Evolutionary conservation across 2,113 vertebrate genomes (phyloP).

Genomic region (Sander vitreus): DNA sequence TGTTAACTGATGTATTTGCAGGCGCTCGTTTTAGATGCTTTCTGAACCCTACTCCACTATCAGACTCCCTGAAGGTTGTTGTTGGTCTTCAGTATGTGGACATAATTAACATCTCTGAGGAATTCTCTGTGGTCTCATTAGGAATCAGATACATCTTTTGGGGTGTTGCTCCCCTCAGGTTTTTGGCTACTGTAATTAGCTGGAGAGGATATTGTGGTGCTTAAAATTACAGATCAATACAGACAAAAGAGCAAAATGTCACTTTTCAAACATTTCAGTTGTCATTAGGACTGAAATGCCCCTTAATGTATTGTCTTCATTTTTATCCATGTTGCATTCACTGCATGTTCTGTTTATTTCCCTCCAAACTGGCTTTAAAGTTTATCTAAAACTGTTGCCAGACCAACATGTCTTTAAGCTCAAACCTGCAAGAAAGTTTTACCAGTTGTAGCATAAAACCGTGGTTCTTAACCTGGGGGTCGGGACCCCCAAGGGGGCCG

Average conservation of each 20-base stretch:
- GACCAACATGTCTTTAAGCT: neutral
- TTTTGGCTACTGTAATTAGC: neutral
- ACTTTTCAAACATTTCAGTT: neutral
- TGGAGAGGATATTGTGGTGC: neutral
- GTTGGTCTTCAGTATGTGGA: neutral
- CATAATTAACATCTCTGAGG: conserved; percentile 25
- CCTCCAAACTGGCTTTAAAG: neutral
- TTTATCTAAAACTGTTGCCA: neutral
- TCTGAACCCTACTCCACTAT: neutral
- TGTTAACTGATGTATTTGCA: neutral
- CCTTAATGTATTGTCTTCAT: neutral
- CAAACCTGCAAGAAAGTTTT: too few species aligned
- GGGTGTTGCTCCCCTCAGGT: neutral
- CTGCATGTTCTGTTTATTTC: neutral
- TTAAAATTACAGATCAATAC: neutral
- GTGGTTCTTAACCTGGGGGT: too few species aligned
- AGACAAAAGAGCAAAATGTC: neutral
- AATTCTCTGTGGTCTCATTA: conserved; percentile 50
- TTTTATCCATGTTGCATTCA: neutral
- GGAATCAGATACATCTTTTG: neutral
- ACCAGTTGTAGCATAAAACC: too few species aligned
- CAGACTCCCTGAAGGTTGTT: neutral
- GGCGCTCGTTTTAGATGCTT: neutral
- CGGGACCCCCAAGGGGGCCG: too few species aligned
- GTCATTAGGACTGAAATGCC: neutral